Conservation (phyloP, 2,888 invertebrate species). For the Xanthorhoe spadicearia region DNA sequence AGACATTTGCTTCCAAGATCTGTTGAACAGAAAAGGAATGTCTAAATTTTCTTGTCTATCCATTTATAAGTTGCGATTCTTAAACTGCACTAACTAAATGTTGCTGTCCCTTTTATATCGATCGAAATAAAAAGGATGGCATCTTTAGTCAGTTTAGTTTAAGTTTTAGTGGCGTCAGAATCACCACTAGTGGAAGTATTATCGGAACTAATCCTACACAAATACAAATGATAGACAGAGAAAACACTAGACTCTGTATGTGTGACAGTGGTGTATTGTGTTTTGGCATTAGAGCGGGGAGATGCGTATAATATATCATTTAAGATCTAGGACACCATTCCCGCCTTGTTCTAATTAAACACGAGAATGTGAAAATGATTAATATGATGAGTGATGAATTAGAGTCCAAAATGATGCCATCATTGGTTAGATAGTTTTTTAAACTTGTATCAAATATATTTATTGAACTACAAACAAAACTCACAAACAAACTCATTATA, state of each 20-base stretch:
- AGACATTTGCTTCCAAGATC: slow-evolving; percentile 56
- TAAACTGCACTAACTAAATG: too few species aligned
- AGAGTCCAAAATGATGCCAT: slow-evolving; percentile 14
- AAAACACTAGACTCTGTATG: slow-evolving; percentile 49
- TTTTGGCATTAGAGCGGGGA: slow-evolving; percentile 79
- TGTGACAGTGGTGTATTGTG: slow-evolving; percentile 72
- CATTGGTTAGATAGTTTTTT: background rate
- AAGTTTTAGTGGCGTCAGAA: too few species aligned
- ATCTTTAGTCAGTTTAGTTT: too few species aligned
- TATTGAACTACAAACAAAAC: background rate
- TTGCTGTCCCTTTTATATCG: too few species aligned
- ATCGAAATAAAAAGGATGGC: too few species aligned
- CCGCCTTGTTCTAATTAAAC: slow-evolving; percentile 71
- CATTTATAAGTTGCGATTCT: slow-evolving; percentile 21
- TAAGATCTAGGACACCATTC: slow-evolving; percentile 77
- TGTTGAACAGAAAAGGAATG: slow-evolving; percentile 51
- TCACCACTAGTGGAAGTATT: too few species aligned
- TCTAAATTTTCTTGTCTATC: slow-evolving; percentile 48
- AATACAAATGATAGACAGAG: slow-evolving; percentile 41
- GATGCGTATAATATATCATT: slow-evolving; percentile 69
- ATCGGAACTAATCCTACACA: slow-evolving; percentile 38
- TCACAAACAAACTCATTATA: too few species aligned
- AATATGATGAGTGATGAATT: slow-evolving; percentile 47
- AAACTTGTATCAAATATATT: background rate
- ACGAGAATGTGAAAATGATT: slow-evolving; percentile 60